Evolutionary conservation across 2,888 invertebrate species (phyloP), one percentile per base, ranked within the genome.

Genomic region (Leptopilina drosophilae): DNA sequence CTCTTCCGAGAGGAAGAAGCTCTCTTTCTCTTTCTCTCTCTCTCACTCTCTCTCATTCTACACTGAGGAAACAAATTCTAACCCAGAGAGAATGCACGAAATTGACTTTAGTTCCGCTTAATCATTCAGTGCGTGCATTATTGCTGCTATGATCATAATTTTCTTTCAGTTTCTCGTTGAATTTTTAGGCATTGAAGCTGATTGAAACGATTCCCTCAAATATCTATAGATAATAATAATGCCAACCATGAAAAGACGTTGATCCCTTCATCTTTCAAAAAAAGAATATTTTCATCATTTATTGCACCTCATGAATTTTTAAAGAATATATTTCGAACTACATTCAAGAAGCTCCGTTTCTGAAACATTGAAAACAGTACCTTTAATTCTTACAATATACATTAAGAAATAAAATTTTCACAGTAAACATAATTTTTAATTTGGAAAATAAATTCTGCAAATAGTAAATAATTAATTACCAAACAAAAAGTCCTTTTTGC

Each of bases 1-100:
- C 86, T 85, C 84, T 85, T 81, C 75, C 83, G 80, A 77, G 80
- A 78, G 82, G 77, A 82, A 83, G 78, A 75, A 78, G 40, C 73
- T 76, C 73, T 64, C 77, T n/a, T n/a, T n/a, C n/a, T n/a, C n/a
- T n/a, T n/a, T n/a, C n/a, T n/a, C n/a, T n/a, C n/a, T n/a, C n/a
- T n/a, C 20, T 20, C 73, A 69, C 73, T 64, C 77, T 49, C 1
- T 33, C 33, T 5, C 33, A 2, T 0, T 33, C 1, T 3, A 33
- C 5, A 2, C 2, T 64, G 79, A 77, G 67, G 64, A 49, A 46
- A 76, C 69, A 75, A 56, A 14, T n/a, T 42, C 53, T 53, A 33
- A 12, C 14, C 49, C 12, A 49, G 56, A 78, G 65, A 59, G 65
- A 59, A 69, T 73, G 14, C 15, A 77, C 77, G 69, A 64, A 65